These are phyloP conservation scores for Acanthurus lineatus DNA, from an alignment of 2,797 vertebrate species.

Conservation along the genomic window DNA sequence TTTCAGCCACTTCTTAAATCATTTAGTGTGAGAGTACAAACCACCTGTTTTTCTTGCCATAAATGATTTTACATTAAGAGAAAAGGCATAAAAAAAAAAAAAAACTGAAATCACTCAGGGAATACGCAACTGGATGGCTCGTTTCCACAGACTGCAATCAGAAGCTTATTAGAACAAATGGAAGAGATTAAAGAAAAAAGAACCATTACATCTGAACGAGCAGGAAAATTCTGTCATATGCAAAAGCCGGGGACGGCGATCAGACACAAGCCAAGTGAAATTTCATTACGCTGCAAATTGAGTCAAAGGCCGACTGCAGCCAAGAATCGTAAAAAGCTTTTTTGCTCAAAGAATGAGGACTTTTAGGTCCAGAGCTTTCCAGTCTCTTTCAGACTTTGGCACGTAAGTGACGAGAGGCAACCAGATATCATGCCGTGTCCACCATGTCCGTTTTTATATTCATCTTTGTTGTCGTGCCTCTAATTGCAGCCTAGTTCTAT, in stretches of 20 bases:
- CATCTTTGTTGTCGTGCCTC: slow-evolving; percentile 30
- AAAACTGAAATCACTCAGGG: not conserved
- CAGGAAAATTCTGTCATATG: slow-evolving; percentile 49
- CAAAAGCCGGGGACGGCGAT: slow-evolving; percentile 49
- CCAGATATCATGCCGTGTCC: slow-evolving; percentile 4
- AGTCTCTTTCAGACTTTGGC: slow-evolving; percentile 31
- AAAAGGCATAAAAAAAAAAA: slow-evolving; percentile 14
- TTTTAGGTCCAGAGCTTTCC: slow-evolving; percentile 53
- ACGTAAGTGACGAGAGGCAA: slow-evolving; percentile 19
- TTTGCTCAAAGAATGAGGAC: slow-evolving; percentile 44
- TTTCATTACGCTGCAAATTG: slow-evolving; percentile 70
- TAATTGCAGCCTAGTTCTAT: slow-evolving; percentile 43
- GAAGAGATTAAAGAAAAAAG: slow-evolving; percentile 22
- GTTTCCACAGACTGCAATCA: slow-evolving; percentile 53
- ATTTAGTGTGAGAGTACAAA: slow-evolving; percentile 31
- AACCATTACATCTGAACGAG: slow-evolving; percentile 39
- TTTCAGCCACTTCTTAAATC: slow-evolving; percentile 65
- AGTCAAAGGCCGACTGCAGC: slow-evolving; percentile 52
- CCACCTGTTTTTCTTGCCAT: slow-evolving; percentile 58
- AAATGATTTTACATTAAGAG: slow-evolving; percentile 54
- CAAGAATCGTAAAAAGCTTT: slow-evolving; percentile 68
- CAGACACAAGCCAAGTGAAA: slow-evolving; percentile 58
- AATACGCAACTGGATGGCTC: slow-evolving; percentile 22
- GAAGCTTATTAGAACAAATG: slow-evolving; percentile 63
- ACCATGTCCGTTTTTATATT: slow-evolving; percentile 23